Conservation (phyloP, 2,888 invertebrate genomes). For the Panorpa germanica region DNA sequence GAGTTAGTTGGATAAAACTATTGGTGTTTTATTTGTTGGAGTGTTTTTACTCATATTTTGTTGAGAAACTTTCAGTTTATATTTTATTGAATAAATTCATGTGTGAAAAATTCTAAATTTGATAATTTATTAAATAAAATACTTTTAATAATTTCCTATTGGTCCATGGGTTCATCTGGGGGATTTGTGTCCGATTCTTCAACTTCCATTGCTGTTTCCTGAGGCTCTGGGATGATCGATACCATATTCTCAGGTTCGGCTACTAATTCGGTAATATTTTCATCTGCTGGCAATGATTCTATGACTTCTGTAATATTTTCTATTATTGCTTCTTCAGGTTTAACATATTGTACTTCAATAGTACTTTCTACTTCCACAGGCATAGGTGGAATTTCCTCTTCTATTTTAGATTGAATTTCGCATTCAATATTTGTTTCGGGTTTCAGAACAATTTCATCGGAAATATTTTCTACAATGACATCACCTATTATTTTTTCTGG, state of each 20-base stretch:
- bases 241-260: not conserved
- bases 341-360: no score
- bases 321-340: slow-evolving; percentile 3
- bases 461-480: slow-evolving; percentile 8
- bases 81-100: no score
- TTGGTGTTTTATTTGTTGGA: no score
- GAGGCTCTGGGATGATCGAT: slow-evolving; percentile 10
- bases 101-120: no score
- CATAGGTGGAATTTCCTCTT: slow-evolving; percentile 23
- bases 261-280: slow-evolving; percentile 8
- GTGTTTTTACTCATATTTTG: no score
- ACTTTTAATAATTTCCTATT: slow-evolving; percentile 15
- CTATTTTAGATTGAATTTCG: slow-evolving; percentile 27
- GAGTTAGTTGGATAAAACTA: no score
- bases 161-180: slow-evolving; percentile 24
- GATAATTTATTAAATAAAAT: no score
- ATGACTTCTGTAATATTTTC: slow-evolving; percentile 7
- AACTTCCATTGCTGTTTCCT: slow-evolving; percentile 22
- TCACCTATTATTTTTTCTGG: slow-evolving; percentile 5
- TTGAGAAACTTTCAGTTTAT: no score
- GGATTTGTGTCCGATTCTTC: slow-evolving; percentile 20
- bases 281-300: slow-evolving; percentile 12
- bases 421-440: slow-evolving; percentile 22
- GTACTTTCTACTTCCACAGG: slow-evolving; percentile 14
- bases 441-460: slow-evolving; percentile 13